Conservation (phyloP, 1,140 invertebrate genomes). For the Neotoxoptera formosana region DNA sequence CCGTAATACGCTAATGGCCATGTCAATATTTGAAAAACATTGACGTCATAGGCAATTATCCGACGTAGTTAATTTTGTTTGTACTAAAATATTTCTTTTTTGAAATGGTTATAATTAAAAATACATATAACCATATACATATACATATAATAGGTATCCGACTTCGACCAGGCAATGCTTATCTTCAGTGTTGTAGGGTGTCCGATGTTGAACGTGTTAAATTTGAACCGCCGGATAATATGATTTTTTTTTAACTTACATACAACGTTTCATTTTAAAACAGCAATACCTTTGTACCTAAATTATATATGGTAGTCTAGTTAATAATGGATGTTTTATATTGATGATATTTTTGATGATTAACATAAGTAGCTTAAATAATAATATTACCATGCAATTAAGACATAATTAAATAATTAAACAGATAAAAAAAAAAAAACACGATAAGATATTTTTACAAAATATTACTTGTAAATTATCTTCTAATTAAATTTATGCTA, state of each 20-base stretch:
- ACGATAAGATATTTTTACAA: neutral
- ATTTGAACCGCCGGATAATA: neutral
- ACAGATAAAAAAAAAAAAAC: neutral
- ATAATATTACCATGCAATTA: neutral
- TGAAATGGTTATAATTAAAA: too few species aligned
- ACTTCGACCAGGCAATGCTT: too few species aligned
- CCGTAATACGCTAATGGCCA: too few species aligned
- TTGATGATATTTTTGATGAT: neutral
- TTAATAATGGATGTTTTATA: neutral
- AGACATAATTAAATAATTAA: neutral
- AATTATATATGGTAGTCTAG: neutral
- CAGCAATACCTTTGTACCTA: neutral
- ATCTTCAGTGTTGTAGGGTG: too few species aligned
- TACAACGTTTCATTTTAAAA: neutral
- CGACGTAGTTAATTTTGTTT: too few species aligned
- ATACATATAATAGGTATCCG: too few species aligned
- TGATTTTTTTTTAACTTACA: neutral
- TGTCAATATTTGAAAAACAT: too few species aligned
- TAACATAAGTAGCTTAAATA: neutral
- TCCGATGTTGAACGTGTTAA: too few species aligned
- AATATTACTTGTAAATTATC: neutral
- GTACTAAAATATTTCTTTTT: too few species aligned
- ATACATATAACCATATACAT: too few species aligned
- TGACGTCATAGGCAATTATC: too few species aligned
- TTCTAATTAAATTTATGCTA: neutral